Conservation (phyloP, 2,797 vertebrate genomes). For the Melanogrammus aeglefinus region DNA sequence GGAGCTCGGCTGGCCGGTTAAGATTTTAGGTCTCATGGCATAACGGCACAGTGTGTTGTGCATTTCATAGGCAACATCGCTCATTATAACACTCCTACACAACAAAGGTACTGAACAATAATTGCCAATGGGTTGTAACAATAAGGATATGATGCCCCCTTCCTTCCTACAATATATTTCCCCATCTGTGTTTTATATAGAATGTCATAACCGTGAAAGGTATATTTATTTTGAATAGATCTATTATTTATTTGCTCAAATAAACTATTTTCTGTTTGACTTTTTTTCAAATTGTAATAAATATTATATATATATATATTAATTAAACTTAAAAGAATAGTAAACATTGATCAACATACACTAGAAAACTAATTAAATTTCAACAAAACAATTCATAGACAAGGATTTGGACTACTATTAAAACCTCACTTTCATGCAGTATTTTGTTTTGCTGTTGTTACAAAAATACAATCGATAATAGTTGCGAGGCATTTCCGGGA, state of each 20-base stretch:
- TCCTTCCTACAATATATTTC: not conserved
- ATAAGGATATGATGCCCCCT: too few species aligned
- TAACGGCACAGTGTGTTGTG: too few species aligned
- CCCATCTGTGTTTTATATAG: not conserved
- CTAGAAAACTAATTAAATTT: not conserved
- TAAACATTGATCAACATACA: not conserved
- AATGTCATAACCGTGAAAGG: not conserved
- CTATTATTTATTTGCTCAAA: constrained; percentile 5
- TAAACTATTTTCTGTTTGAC: not conserved
- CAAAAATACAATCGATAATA: not conserved
- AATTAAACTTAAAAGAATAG: not conserved
- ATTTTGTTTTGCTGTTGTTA: not conserved
- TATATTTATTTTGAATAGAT: not conserved
- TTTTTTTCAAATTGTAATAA: not conserved
- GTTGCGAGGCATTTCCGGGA: not conserved
- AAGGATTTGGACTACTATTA: not conserved
- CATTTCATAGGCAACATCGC: too few species aligned
- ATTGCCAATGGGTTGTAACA: too few species aligned
- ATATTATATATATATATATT: not conserved
- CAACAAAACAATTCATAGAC: not conserved
- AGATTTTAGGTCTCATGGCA: too few species aligned
- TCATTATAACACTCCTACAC: too few species aligned
- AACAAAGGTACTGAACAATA: too few species aligned
- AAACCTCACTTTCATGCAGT: not conserved
- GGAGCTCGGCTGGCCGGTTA: too few species aligned